Evolutionary conservation across 1,140 invertebrate species (phyloP).

Genomic region (Drosophila yakuba): DNA sequence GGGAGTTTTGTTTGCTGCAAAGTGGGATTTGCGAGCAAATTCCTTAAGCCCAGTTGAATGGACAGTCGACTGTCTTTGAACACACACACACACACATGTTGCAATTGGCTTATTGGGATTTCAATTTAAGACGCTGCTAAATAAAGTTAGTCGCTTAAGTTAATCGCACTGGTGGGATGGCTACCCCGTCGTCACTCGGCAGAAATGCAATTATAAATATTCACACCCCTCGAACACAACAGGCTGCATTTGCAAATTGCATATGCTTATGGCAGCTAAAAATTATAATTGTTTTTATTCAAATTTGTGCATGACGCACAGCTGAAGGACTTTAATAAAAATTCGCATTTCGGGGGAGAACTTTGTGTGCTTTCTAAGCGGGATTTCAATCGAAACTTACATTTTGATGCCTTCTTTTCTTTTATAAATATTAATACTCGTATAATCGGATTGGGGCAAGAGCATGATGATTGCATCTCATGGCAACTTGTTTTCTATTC

Average conservation of each 20-base stretch:
- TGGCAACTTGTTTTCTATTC: slow-evolving; percentile 8
- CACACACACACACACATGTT: slow-evolving; percentile 9
- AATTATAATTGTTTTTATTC: slow-evolving; percentile 6
- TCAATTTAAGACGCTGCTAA: slow-evolving; percentile 1
- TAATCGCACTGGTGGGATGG: too few species aligned
- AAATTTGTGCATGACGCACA: neutral
- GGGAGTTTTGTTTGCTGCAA: slow-evolving; percentile 33
- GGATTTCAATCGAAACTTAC: too few species aligned
- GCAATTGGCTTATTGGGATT: slow-evolving; percentile 10
- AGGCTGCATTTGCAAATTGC: slow-evolving; percentile 5
- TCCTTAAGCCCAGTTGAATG: slow-evolving; percentile 34
- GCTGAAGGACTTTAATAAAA: neutral
- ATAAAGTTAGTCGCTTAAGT: neutral
- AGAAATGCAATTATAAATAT: slow-evolving; percentile 17
- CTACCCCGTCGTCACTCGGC: neutral
- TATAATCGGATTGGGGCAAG: too few species aligned
- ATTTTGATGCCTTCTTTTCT: too few species aligned
- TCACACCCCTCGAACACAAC: neutral
- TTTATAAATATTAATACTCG: too few species aligned
- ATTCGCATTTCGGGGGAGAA: neutral
- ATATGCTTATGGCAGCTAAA: slow-evolving; percentile 9
- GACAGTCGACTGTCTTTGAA: slow-evolving; percentile 15
- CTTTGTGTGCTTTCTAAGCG: too few species aligned
- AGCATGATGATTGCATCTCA: too few species aligned
- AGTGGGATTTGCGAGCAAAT: slow-evolving; percentile 37